Evolutionary conservation across 2,797 vertebrate species (phyloP), one percentile per base, ranked within the genome.

Genomic region (Bradypus variegatus): DNA sequence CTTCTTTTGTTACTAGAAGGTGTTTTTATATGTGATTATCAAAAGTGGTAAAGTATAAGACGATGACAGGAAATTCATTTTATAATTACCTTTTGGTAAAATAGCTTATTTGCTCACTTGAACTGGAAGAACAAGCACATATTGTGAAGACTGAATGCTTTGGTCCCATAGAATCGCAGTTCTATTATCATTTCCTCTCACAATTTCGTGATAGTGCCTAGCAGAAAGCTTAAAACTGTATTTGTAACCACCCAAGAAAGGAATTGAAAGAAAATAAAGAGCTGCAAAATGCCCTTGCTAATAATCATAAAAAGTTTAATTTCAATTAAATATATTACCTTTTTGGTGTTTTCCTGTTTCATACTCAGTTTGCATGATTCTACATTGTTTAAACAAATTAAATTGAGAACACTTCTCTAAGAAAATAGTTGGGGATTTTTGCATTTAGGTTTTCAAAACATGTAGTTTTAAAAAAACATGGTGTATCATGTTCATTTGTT

Each of bases 1-100:
- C 79, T 88, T 69, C 36, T 93, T 18, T 70, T 70, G 48, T 92
- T 86, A 53, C 76, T 55, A 50, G 89, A 78, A 90, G 50, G 25
- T n/a, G 36, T 91, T 95, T 95, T 90, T 81, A 70, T 78, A 78
- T 77, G 85, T 69, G 62, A 90, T 94, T 94, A 92, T 88, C 83
- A 55, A 86, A 94, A 94, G 78, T 83, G 72, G 82, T 76, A n/a
- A 84, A 60, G 87, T 41, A 53, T 15, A 83, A 88, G 72, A 48
- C 33, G 73, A 86, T n/a, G 88, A 85, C 5, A 31, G 50, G 14
- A 73, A 75, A 88, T 91, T 81, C 64, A 69, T 50, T 78, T 77
- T 50, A 31, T 92, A 86, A 92, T 89, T 53, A 48, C 64, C 50
- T 25, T 70, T 87, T 67, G 67, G 73, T 64, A n/a, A 89, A 89